These are phyloP conservation scores for Paramormyrops kingsleyae DNA, from an alignment of 2,113 vertebrate species.

Conservation along the genomic window DNA sequence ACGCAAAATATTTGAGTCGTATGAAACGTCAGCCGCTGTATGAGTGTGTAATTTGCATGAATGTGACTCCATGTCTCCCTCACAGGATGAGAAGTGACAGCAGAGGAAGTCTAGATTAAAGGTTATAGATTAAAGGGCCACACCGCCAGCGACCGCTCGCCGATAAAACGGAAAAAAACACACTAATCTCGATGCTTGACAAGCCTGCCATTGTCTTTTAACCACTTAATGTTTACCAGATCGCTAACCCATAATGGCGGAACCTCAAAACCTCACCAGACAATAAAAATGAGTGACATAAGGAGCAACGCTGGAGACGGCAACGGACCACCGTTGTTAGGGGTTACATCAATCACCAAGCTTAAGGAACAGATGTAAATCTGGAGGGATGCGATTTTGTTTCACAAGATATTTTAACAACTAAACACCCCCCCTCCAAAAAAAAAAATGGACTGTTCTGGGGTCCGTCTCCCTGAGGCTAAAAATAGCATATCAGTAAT, in stretches of 20 bases:
- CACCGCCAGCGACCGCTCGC: background rate
- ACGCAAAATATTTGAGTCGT: background rate
- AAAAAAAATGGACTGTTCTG: slow-evolving; percentile 18
- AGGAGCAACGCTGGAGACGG: background rate
- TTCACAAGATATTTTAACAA: slow-evolving; percentile 3
- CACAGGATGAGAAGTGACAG: background rate
- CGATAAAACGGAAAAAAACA: background rate
- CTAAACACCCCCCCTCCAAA: slow-evolving; percentile 13
- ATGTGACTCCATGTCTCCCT: background rate
- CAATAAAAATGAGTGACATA: background rate
- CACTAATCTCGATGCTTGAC: background rate
- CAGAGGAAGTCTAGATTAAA: background rate
- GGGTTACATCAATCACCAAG: background rate
- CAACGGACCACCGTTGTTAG: background rate
- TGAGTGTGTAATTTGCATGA: too few species aligned
- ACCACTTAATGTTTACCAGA: slow-evolving; percentile 11
- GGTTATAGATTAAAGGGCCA: background rate
- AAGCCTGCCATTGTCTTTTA: background rate
- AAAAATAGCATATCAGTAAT: slow-evolving; percentile 32
- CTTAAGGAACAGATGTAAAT: background rate
- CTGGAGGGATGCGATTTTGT: background rate
- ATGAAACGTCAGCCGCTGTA: background rate
- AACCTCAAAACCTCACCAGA: background rate
- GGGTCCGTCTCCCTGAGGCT: slow-evolving; percentile 19
- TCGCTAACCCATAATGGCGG: background rate